A percentile compares a stretch with the other conserved stretches of the same genome.
These are phyloP conservation scores for Leptinotarsa undecemlineata DNA, from an alignment of 1,140 invertebrate species.

Conservation along the genomic window DNA sequence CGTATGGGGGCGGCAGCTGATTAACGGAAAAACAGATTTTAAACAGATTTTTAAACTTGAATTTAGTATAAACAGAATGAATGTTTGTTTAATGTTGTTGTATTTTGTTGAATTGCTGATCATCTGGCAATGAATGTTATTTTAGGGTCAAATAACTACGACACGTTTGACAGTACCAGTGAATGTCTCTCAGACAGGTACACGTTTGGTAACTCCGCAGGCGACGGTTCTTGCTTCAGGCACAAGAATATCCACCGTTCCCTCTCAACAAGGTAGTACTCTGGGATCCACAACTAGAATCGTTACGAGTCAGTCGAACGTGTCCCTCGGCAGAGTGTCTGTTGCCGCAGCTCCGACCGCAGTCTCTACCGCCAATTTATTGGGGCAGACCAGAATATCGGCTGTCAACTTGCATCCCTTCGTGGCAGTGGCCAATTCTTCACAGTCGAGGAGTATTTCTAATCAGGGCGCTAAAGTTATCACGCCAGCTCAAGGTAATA, in stretches of 20 bases:
- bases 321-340: slow-evolving; percentile 44
- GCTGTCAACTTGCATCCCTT: slow-evolving; percentile 47
- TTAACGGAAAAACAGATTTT: too few species aligned
- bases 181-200: slow-evolving; percentile 38
- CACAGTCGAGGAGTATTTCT: slow-evolving; percentile 39
- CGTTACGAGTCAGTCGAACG: slow-evolving; percentile 45
- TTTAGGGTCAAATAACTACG: slow-evolving; percentile 48
- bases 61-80: too few species aligned
- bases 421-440: slow-evolving; percentile 48
- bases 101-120: too few species aligned
- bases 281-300: slow-evolving; percentile 43
- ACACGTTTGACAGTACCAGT: slow-evolving; percentile 49
- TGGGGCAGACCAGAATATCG: slow-evolving; percentile 43
- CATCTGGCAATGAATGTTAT: neutral
- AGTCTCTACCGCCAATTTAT: slow-evolving; percentile 36
- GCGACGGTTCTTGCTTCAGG: slow-evolving; percentile 43
- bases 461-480: slow-evolving; percentile 51
- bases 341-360: slow-evolving; percentile 38
- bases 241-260: slow-evolving; percentile 45
- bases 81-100: too few species aligned
- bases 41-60: too few species aligned
- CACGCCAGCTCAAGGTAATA: slow-evolving; percentile 46
- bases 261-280: slow-evolving; percentile 39
- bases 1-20: too few species aligned
- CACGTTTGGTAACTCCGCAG: slow-evolving; percentile 46